Percentiles rank a stretch among this genome's conserved stretches.
Evolutionary conservation across 2,888 invertebrate genomes (phyloP).

Genomic region (Campoletis raptor): DNA sequence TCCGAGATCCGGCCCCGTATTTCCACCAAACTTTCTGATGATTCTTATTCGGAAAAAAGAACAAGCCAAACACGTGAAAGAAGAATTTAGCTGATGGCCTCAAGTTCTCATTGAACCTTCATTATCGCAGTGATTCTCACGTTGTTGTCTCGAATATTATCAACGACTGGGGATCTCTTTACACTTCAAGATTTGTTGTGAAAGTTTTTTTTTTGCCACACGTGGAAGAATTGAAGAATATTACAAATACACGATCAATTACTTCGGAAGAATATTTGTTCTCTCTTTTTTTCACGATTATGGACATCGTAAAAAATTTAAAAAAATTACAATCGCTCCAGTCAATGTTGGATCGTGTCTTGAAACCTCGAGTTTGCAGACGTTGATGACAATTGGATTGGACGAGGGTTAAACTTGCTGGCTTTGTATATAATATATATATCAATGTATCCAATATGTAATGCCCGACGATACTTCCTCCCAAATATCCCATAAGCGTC

Average conservation of each 20-base stretch:
- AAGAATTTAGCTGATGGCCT: constrained; percentile 41
- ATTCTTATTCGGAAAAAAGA: constrained; percentile 28
- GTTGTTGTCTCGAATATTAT: constrained; percentile 53
- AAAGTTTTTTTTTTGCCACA: background rate
- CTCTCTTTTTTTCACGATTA: background rate
- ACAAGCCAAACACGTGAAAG: background rate
- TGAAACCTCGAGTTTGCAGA: background rate
- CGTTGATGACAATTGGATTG: constrained; percentile 11
- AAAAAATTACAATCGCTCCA: constrained; percentile 46
- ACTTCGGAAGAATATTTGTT: background rate
- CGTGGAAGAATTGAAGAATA: background rate
- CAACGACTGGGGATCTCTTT: constrained; percentile 4
- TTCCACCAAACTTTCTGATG: constrained; percentile 26
- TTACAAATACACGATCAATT: background rate
- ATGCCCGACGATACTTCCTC: constrained; percentile 27
- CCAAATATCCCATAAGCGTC: constrained; percentile 21
- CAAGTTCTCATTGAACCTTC: constrained; percentile 42
- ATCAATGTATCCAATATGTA: constrained; percentile 7
- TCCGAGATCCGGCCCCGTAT: constrained; percentile 20
- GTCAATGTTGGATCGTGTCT: background rate
- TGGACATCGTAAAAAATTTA: constrained; percentile 64
- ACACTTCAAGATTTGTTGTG: background rate
- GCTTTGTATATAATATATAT: background rate
- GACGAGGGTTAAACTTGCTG: constrained; percentile 34
- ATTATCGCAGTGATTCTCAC: constrained; percentile 30